Conservation (phyloP, 2,888 invertebrate species). For the Drosophila borborema region DNA sequence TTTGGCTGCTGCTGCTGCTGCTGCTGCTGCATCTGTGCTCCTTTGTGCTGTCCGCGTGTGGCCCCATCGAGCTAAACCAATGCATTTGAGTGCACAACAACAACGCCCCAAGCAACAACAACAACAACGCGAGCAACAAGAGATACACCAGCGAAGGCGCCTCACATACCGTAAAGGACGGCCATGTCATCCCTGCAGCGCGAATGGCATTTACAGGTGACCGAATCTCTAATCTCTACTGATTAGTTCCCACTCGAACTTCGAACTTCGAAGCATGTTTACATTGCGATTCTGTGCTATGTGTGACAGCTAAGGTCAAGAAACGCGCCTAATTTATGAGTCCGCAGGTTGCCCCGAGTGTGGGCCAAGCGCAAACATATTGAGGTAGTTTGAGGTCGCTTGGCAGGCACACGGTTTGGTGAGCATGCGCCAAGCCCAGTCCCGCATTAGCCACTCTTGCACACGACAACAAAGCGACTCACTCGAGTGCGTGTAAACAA, state of each 20-base stretch:
- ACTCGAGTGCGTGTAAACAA: conserved; percentile 35
- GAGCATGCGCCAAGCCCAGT: conserved; percentile 49
- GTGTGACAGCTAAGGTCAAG: conserved; percentile 63
- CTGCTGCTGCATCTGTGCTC: conserved; percentile 21
- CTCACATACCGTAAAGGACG: conserved; percentile 72
- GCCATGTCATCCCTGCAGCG: conserved; percentile 85
- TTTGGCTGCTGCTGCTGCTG: conserved; percentile 6
- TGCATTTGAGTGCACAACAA: conserved; percentile 86
- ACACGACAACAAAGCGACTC: conserved; percentile 7
- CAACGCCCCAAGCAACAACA: conserved; percentile 85
- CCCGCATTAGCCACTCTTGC: neutral
- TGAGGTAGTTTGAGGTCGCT: conserved; percentile 64
- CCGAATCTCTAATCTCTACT: neutral
- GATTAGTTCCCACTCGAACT: neutral
- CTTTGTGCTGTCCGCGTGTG: conserved; percentile 55
- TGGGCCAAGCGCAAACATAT: conserved; percentile 62
- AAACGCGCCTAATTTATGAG: conserved; percentile 46
- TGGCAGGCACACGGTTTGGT: conserved; percentile 34
- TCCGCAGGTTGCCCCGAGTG: conserved; percentile 2
- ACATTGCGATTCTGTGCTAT: neutral
- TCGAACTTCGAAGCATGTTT: conserved; percentile 5
- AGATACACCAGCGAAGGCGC: conserved; percentile 77
- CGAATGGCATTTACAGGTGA: conserved; percentile 85
- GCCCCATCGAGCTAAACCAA: conserved; percentile 84
- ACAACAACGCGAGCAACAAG: conserved; percentile 86